Percentiles rank a stretch among this genome's conserved stretches.
phyloP scores from a whole-genome alignment of 2,888 invertebrate genomes.

The Sphaeridia pumilis region DNA sequence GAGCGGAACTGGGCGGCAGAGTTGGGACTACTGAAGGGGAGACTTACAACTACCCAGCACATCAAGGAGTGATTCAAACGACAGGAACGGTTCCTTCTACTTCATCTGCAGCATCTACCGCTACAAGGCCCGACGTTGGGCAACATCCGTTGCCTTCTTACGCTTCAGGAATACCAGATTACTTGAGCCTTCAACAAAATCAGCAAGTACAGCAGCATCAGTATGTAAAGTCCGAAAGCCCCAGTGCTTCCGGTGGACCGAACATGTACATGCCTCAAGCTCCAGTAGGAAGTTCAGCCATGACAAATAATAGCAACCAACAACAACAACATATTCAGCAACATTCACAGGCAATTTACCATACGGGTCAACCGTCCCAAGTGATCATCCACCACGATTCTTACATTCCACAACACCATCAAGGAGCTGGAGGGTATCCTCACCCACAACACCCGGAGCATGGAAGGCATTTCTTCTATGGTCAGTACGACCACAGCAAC shows the following conservation, averaged over 20 bases:
- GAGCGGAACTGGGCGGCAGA: slow-evolving; percentile 43
- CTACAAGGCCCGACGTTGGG: background rate
- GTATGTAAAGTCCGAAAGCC: slow-evolving; percentile 5
- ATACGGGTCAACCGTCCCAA: background rate
- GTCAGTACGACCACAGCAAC: slow-evolving; percentile 14
- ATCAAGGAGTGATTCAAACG: slow-evolving; percentile 17
- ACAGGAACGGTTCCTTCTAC: slow-evolving; percentile 4
- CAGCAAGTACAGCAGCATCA: slow-evolving; percentile 1
- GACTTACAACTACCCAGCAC: slow-evolving; percentile 37
- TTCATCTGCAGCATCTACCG: slow-evolving; percentile 1
- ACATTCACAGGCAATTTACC: background rate
- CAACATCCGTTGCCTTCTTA: slow-evolving; percentile 8
- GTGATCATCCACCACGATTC: background rate
- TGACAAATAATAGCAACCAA: slow-evolving; percentile 6
- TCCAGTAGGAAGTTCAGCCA: background rate
- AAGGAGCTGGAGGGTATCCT: background rate
- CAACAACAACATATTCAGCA: background rate
- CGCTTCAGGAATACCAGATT: slow-evolving; percentile 8
- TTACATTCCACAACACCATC: background rate
- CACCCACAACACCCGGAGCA: slow-evolving; percentile 3
- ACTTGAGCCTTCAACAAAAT: slow-evolving; percentile 12
- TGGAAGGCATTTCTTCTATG: slow-evolving; percentile 7
- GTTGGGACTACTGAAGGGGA: slow-evolving; percentile 17
- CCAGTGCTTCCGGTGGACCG: background rate
- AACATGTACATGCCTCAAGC: slow-evolving; percentile 6